Evolutionary conservation across 2,888 invertebrate species (phyloP).

Genomic region (Cartodere bifasciata): DNA sequence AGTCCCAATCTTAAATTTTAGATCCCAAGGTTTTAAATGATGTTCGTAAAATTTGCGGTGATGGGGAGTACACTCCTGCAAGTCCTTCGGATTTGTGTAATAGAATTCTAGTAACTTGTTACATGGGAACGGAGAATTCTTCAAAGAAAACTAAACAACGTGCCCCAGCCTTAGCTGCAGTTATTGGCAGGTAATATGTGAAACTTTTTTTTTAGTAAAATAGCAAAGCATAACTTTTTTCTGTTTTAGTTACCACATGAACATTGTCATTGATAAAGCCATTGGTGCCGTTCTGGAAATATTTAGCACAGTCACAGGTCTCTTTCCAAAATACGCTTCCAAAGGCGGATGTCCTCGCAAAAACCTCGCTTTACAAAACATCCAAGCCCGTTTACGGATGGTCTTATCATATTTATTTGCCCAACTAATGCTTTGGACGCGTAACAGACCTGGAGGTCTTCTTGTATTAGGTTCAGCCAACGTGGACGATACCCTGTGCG

Average conservation of each 20-base stretch:
- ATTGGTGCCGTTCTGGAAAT: slow-evolving; percentile 76
- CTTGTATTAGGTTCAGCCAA: slow-evolving; percentile 85
- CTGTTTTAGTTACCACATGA: slow-evolving; percentile 67
- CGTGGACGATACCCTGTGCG: slow-evolving; percentile 92
- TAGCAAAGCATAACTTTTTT: no score
- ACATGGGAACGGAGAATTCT: slow-evolving; percentile 95
- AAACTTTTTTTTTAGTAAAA: no score
- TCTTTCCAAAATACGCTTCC: slow-evolving; percentile 70
- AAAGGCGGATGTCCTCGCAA: slow-evolving; percentile 84
- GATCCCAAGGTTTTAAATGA: slow-evolving; percentile 72
- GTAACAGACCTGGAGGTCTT: slow-evolving; percentile 77
- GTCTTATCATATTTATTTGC: slow-evolving; percentile 93
- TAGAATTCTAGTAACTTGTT: slow-evolving; percentile 86
- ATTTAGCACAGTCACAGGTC: slow-evolving; percentile 67
- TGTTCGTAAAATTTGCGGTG: slow-evolving; percentile 73
- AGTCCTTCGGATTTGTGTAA: slow-evolving; percentile 79
- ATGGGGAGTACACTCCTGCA: slow-evolving; percentile 68
- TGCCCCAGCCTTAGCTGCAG: slow-evolving; percentile 60
- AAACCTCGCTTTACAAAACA: slow-evolving; percentile 91
- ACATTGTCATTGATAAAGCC: slow-evolving; percentile 73
- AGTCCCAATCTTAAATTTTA: slow-evolving; percentile 23
- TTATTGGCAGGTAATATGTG: slow-evolving; percentile 52
- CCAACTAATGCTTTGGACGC: slow-evolving; percentile 85
- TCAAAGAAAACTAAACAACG: slow-evolving; percentile 75
- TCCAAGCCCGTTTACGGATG: slow-evolving; percentile 94